Base-by-base conservation (phyloP, 2,888 invertebrate species). In the Seira sanloemensis region DNA sequence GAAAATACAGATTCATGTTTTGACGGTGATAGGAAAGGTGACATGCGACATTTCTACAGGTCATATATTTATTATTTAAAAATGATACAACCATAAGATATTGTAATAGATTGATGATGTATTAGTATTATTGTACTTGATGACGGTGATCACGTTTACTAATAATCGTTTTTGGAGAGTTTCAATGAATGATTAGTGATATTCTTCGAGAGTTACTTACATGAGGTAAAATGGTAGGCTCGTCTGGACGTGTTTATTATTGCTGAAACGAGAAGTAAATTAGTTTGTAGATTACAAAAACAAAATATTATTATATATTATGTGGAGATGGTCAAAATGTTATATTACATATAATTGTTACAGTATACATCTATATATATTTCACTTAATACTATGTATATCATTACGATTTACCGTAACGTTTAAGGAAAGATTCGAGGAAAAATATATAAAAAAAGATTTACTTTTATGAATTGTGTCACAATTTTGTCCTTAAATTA, bases 381-480 rank as follows among this genome's bases (percentile, higher is more conserved):
- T n/a, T n/a, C n/a, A n/a, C n/a, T n/a, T n/a, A n/a, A 67, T 69
- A 26, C 16, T 27, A 72, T 69, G 18, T 50, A n/a, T n/a, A 54
- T 37, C n/a, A n/a, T n/a, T n/a, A n/a, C n/a, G n/a, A n/a, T n/a
- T n/a, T n/a, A n/a, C n/a, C n/a, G n/a, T n/a, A 27, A 12, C 1
- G 54, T 37, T 37, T 9, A 37, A 24, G 50, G 75, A 37, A 26
- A 54, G 66, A 65, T 67, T 19, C 76, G 21, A 54, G 19, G 68
- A 27, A 82, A 72, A 82, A 82, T 82, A n/a, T n/a, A n/a, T n/a
- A n/a, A n/a, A n/a, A 82, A 82, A 37, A 82, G 69, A 72, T 82
- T 82, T 82, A 82, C 81, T 82, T 82, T 82, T 82, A 82, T 82
- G 76, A 76, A 66, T 46, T n/a, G n/a, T n/a, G n/a, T n/a, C n/a